A percentile compares a stretch with the other conserved stretches of the same genome.
phyloP scores from a whole-genome alignment of 2,888 invertebrate genomes.

The Tromatobia lineatoria region DNA sequence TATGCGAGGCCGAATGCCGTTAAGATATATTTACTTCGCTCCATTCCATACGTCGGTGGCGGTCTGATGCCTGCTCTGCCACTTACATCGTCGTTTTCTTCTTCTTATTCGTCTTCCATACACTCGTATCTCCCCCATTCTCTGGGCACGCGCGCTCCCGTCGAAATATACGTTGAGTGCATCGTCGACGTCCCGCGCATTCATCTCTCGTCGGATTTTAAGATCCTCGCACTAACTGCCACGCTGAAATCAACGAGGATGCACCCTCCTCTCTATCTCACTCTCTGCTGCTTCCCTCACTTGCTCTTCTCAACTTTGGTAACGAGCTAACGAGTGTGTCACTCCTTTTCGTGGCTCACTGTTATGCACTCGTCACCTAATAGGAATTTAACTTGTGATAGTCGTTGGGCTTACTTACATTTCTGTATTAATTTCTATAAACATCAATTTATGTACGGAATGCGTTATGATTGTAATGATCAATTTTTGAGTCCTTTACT shows the following conservation, averaged over 20 bases:
- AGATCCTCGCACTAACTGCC: slow-evolving; percentile 64
- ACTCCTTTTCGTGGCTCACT: neutral
- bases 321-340: slow-evolving; percentile 56
- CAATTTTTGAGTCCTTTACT: too few species aligned
- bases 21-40: slow-evolving; percentile 84
- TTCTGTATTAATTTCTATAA: neutral
- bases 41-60: slow-evolving; percentile 76
- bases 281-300: slow-evolving; percentile 16
- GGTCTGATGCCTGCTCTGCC: slow-evolving; percentile 67
- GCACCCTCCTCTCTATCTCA: slow-evolving; percentile 30
- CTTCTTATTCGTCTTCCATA: slow-evolving; percentile 26
- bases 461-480: too few species aligned
- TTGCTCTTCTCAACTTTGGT: slow-evolving; percentile 1
- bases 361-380: slow-evolving; percentile 4
- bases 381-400: slow-evolving; percentile 31
- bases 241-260: slow-evolving; percentile 55
- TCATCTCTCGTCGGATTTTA: slow-evolving; percentile 79
- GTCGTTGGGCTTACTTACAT: slow-evolving; percentile 14
- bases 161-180: slow-evolving; percentile 82
- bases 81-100: slow-evolving; percentile 59
- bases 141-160: slow-evolving; percentile 59
- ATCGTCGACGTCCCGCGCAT: slow-evolving; percentile 81
- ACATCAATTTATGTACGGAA: too few species aligned
- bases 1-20: slow-evolving; percentile 81
- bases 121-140: slow-evolving; percentile 20